Evolutionary conservation across 2,888 invertebrate genomes (phyloP).

Genomic region (Pristionchus entomophagus): DNA sequence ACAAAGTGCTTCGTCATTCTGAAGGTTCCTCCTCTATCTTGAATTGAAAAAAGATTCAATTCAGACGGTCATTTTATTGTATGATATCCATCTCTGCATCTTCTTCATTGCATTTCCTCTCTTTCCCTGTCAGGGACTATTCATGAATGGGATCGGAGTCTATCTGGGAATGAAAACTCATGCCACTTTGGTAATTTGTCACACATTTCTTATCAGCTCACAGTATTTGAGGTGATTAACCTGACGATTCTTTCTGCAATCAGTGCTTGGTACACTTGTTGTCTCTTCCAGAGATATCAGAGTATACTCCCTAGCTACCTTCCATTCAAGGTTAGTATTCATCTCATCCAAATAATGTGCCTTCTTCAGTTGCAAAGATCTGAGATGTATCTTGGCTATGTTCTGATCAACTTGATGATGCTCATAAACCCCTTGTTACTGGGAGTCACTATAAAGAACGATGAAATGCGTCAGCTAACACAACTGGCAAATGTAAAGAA

Average conservation of each 20-base stretch:
- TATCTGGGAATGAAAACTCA: not conserved
- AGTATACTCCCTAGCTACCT: not conserved
- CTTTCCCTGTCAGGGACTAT: not conserved
- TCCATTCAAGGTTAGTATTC: not conserved
- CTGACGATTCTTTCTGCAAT: not conserved
- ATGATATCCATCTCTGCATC: not conserved
- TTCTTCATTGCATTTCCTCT: not conserved
- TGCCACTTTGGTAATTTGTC: not conserved
- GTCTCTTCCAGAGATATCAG: constrained; percentile 22
- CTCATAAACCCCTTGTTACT: not conserved
- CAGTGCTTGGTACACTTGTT: not conserved
- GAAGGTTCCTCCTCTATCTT: not conserved
- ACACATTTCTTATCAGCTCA: too few relatives aligned
- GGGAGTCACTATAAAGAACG: not conserved
- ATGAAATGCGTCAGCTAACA: not conserved
- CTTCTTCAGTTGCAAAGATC: not conserved
- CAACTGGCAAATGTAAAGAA: not conserved
- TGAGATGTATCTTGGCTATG: not conserved
- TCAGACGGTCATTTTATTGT: not conserved
- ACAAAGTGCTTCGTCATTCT: not conserved
- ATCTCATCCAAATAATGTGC: too few relatives aligned
- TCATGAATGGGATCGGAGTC: constrained; percentile 1
- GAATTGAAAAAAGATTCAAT: too few relatives aligned
- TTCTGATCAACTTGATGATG: not conserved
- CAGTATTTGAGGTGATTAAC: not conserved